Conservation (phyloP, 2,113 vertebrate genomes). For the Platanista minor region DNA sequence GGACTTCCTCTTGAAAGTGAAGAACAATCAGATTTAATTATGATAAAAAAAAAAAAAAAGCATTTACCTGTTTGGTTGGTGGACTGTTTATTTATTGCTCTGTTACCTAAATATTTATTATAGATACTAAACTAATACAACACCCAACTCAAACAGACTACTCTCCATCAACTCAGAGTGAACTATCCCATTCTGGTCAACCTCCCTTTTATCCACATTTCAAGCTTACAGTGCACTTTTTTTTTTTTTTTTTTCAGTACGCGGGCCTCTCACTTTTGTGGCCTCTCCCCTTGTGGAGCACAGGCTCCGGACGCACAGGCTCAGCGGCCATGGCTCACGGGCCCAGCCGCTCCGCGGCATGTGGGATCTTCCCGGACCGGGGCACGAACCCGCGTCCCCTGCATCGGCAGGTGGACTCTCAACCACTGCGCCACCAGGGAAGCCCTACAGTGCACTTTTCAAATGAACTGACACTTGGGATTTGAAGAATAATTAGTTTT, state of each 20-base stretch:
- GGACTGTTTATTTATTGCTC: not conserved
- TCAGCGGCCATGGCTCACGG: no score
- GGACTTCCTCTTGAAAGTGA: not conserved
- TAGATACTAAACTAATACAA: conserved; percentile 26
- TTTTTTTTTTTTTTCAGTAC: no score
- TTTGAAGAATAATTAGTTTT: conserved; percentile 63
- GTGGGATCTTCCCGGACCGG: no score
- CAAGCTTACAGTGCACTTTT: not conserved
- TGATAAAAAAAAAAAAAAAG: conserved; percentile 31
- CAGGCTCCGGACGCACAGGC: no score
- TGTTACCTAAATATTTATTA: not conserved
- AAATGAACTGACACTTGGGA: conserved; percentile 31
- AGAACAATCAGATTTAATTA: conserved; percentile 34
- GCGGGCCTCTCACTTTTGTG: no score
- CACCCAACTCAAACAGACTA: conserved; percentile 20
- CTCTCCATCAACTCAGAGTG: not conserved
- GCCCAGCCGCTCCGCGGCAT: no score
- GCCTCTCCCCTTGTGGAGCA: no score
- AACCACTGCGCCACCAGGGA: no score
- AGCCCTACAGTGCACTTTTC: not conserved
- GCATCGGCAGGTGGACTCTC: no score
- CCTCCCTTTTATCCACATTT: conserved; percentile 43
- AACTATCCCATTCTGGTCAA: not conserved
- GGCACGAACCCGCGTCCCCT: no score
- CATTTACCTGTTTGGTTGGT: not conserved